Evolutionary conservation across 2,797 vertebrate genomes (phyloP).

Genomic region (Rousettus madagascariensis): DNA sequence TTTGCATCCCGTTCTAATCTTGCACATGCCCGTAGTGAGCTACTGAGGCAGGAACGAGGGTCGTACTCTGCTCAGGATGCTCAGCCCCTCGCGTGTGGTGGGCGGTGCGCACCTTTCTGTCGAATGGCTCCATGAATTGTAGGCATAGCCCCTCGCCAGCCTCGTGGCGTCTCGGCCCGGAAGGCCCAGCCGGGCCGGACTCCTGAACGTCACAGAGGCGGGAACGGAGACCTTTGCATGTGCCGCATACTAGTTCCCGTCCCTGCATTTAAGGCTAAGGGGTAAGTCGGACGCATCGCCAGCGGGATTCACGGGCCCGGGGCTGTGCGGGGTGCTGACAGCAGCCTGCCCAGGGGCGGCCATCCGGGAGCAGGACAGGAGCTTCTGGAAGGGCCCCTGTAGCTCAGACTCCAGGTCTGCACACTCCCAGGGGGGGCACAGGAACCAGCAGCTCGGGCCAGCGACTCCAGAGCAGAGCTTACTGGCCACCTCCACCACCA

Average conservation of each 20-base stretch:
- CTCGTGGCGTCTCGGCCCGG: background rate
- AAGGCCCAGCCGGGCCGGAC: background rate
- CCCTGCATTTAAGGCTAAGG: background rate
- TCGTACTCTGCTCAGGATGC: background rate
- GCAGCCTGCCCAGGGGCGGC: background rate
- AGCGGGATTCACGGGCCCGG: background rate
- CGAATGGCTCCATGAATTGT: background rate
- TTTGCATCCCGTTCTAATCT: background rate
- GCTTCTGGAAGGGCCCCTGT: no score
- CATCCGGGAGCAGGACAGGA: background rate
- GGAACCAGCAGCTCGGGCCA: background rate
- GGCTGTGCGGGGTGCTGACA: background rate
- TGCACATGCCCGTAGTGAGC: background rate
- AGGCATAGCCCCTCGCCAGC: background rate
- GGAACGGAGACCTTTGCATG: background rate
- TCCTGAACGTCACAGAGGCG: background rate
- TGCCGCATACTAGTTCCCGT: background rate
- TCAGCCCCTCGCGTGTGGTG: background rate
- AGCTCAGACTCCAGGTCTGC: background rate
- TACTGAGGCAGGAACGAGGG: background rate
- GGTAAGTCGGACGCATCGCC: background rate
- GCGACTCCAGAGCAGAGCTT: background rate
- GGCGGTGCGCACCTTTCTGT: background rate
- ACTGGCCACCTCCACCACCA: background rate
- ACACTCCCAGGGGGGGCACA: rapidly evolving